Percentiles rank a stretch among this genome's conserved stretches.
Evolutionary conservation across 2,888 invertebrate species (phyloP).

Genomic region (Thereva nobilitata): DNA sequence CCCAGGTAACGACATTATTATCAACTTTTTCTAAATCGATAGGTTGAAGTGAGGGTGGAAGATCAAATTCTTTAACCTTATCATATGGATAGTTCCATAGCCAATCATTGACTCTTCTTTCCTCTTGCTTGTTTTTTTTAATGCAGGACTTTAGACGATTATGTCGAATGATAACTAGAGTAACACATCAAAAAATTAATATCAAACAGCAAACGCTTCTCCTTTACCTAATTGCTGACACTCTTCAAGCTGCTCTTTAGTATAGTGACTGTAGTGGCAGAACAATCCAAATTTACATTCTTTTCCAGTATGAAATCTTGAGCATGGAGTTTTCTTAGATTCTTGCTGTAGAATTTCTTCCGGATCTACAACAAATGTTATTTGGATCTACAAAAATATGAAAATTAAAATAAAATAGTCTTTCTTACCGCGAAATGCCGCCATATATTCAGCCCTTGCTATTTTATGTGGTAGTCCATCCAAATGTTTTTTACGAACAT

Average conservation of each 20-base stretch:
- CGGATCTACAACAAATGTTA: conserved; percentile 39
- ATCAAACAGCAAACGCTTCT: background rate
- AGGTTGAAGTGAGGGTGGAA: conserved; percentile 46
- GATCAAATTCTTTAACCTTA: conserved; percentile 7
- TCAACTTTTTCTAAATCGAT: conserved; percentile 43
- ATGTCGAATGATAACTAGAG: background rate
- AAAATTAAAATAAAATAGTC: background rate
- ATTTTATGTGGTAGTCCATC: conserved; percentile 52
- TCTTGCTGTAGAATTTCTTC: conserved; percentile 41
- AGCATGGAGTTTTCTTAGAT: conserved; percentile 46
- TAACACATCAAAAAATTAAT: too few relatives aligned
- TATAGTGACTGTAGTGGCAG: conserved; percentile 53
- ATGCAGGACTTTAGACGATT: background rate
- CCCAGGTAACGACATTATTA: conserved; percentile 41
- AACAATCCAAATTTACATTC: conserved; percentile 51
- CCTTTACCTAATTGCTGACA: conserved; percentile 48
- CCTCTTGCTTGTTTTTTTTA: background rate
- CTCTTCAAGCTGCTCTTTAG: conserved; percentile 46
- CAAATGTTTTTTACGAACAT: conserved; percentile 53
- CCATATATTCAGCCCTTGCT: conserved; percentile 50
- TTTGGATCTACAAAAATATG: background rate
- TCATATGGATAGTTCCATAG: conserved; percentile 32
- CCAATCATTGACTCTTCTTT: background rate
- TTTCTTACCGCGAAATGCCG: conserved; percentile 41
- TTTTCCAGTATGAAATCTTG: conserved; percentile 46